phyloP scores from a whole-genome alignment of 2,888 invertebrate genomes.

The Linnaemya vulpina region DNA sequence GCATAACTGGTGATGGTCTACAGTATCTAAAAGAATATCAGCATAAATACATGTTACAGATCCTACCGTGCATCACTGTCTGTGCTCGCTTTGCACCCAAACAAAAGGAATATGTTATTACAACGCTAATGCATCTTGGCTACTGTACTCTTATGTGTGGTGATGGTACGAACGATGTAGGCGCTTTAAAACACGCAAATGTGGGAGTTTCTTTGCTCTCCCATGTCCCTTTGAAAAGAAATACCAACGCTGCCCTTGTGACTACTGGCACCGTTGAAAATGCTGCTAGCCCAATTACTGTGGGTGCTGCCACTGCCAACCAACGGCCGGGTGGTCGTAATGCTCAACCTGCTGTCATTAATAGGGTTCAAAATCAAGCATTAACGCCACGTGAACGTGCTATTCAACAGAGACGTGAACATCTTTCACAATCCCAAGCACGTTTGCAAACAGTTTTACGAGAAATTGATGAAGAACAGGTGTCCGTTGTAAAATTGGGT shows the following conservation, averaged over 20 bases:
- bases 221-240: slow-evolving; percentile 86
- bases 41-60: slow-evolving; percentile 86
- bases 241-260: slow-evolving; percentile 58
- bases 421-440: slow-evolving; percentile 79
- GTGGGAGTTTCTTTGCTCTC: slow-evolving; percentile 96
- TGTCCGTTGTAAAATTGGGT: slow-evolving; percentile 96
- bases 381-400: slow-evolving; percentile 80
- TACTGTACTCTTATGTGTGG: slow-evolving; percentile 99
- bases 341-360: slow-evolving; percentile 58
- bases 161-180: slow-evolving; percentile 99
- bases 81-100: slow-evolving; percentile 99
- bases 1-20: slow-evolving; percentile 96
- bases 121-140: slow-evolving; percentile 92
- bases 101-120: slow-evolving; percentile 98
- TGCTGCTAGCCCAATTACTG: slow-evolving; percentile 61
- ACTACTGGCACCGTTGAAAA: slow-evolving; percentile 52
- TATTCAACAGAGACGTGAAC: slow-evolving; percentile 79
- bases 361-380: slow-evolving; percentile 75
- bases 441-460: slow-evolving; percentile 86
- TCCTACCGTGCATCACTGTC: slow-evolving; percentile 94
- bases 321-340: slow-evolving; percentile 66
- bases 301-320: slow-evolving; percentile 30
- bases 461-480: slow-evolving; percentile 94
- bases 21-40: slow-evolving; percentile 87
- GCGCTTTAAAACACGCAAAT: slow-evolving; percentile 98